A percentile compares a stretch with the other conserved stretches of the same genome.
Conservation (phyloP, 2,113 vertebrate genomes). For the Gymnorhina tibicen region DNA sequence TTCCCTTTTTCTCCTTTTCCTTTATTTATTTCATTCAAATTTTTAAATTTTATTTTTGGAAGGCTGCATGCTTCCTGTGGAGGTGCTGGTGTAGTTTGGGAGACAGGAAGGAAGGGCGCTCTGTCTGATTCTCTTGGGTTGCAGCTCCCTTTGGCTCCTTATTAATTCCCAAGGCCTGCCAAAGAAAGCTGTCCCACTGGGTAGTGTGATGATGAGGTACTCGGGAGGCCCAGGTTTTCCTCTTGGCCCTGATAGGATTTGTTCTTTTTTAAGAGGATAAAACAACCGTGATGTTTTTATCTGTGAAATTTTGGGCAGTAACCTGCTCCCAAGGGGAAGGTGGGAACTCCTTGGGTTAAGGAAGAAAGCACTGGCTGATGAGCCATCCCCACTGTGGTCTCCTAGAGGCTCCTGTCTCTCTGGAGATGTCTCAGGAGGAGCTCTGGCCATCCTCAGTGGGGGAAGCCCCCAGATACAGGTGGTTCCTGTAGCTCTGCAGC, state of each 20-base stretch:
- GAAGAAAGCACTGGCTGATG: background rate
- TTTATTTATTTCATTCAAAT: too few species aligned
- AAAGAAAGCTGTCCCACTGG: background rate
- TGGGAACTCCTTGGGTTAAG: background rate
- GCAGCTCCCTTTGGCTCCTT: background rate
- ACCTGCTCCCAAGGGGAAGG: background rate
- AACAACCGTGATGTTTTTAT: background rate
- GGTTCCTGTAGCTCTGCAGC: background rate
- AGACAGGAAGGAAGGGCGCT: background rate
- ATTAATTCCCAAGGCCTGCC: background rate
- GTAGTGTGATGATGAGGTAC: background rate
- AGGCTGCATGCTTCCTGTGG: accelerated
- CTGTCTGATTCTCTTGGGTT: background rate
- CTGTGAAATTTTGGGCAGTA: background rate
- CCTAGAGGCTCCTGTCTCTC: background rate
- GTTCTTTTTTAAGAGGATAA: background rate
- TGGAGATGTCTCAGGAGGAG: background rate
- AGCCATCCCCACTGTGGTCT: background rate
- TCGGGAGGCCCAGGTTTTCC: background rate
- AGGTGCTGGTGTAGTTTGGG: too few species aligned
- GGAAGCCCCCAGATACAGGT: background rate
- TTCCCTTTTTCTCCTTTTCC: background rate
- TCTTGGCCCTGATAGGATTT: background rate
- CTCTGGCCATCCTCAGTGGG: background rate
- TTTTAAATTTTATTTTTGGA: background rate